Base-by-base conservation (phyloP, 2,888 invertebrate genomes). In the Pterostichus niger region DNA sequence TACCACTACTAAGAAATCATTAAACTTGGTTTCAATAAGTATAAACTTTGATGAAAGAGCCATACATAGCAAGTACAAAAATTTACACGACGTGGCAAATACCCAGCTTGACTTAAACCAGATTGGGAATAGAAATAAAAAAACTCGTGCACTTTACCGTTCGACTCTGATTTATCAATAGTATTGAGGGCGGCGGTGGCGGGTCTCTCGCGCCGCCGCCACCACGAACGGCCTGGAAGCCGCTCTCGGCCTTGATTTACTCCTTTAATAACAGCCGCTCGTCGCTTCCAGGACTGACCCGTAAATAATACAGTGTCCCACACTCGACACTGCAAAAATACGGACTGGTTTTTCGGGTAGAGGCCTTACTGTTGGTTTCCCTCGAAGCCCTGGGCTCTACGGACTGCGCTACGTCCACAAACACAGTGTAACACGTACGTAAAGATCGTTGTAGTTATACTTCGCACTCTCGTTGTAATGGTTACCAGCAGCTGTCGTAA, bases 251-350 rank as follows among this genome's bases (percentile, higher is more conserved):
- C 77, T 85, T 86, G 86, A 86, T 86, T 86, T 86, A 86, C 86
- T 85, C 85, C 85, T 86, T 86, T 86, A 86, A 86, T 86, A 86
- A 86, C 86, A 85, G 85, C 84, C 76, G 83, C 77, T 77, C 77
- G 83, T 83, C 83, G 84, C 85, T 85, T 84, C 85, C 86, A 85
- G 84, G 84, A 82, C 84, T 85, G 84, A 85, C 85, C 85, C 86
- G 86, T 86, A 86, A 86, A 86, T 86, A 86, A 85, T 85, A 84
- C 81, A 82, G 84, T 84, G 83, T 82, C 82, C 82, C 80, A 11
- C 56, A 6, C 31, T 15, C 54, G 40, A 56, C 56, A 77, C 77
- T 61, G 78, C 61, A 61, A 59, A 78, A 56, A 78, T 78, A 78
- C 78, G 44, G 44, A 54, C 15, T 56, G 59, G 40, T 15, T 59